Conservation (phyloP, 2,797 vertebrate species). For the Thripadectes ignobilis region DNA sequence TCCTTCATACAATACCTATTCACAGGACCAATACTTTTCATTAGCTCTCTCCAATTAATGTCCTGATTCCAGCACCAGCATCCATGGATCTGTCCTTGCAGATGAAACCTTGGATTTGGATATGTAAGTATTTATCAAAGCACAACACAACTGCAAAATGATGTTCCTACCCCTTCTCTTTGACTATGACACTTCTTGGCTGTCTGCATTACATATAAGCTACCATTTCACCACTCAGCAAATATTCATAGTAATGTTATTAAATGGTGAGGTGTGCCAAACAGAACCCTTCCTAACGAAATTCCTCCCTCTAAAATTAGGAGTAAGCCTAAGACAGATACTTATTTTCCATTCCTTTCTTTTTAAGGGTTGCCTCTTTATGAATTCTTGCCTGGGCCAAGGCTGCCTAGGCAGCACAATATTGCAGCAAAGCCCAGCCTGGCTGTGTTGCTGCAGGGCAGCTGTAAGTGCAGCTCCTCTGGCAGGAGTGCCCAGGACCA, state of each 20-base stretch:
- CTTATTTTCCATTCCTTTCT: neutral
- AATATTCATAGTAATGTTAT: neutral
- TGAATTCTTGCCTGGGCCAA: neutral
- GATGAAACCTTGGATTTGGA: neutral
- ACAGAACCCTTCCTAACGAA: neutral
- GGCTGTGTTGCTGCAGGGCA: neutral
- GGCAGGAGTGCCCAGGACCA: neutral
- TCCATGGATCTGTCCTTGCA: neutral
- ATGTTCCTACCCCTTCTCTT: neutral
- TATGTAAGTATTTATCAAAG: neutral
- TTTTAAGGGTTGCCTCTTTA: neutral
- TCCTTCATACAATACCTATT: neutral
- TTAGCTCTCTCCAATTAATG: neutral
- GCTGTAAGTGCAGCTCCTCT: neutral
- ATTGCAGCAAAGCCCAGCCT: neutral
- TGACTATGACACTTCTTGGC: neutral
- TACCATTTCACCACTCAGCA: neutral
- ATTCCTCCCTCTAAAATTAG: neutral
- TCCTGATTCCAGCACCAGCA: neutral
- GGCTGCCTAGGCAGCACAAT: neutral
- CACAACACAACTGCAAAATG: neutral
- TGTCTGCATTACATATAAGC: neutral
- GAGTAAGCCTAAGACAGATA: neutral
- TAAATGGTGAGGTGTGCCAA: neutral
- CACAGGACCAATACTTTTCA: neutral